A percentile compares a stretch with the other conserved stretches of the same genome.
phyloP scores from a whole-genome alignment of 2,888 invertebrate genomes.

The Agrilus biguttatus region DNA sequence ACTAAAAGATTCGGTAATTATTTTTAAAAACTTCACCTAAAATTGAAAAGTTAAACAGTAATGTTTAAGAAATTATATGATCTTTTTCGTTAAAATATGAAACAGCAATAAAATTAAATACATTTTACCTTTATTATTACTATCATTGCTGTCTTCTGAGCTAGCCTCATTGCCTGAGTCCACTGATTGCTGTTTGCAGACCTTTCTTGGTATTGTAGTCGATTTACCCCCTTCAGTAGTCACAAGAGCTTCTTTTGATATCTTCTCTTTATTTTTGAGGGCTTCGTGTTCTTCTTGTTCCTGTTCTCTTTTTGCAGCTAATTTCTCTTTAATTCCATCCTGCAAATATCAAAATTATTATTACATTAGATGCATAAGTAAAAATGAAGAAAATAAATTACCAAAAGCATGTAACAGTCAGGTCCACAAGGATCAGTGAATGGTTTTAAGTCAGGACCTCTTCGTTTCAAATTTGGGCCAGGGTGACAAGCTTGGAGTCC shows the following conservation, averaged over 20 bases:
- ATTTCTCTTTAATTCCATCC: conserved; percentile 75
- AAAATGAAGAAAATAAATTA: conserved; percentile 27
- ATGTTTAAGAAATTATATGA: too few species aligned
- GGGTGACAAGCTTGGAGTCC: conserved; percentile 83
- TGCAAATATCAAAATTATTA: conserved; percentile 21
- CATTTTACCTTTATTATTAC: conserved; percentile 57
- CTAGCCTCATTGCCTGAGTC: conserved; percentile 90
- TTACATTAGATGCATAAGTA: neutral
- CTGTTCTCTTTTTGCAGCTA: conserved; percentile 47
- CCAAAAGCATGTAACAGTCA: conserved; percentile 79
- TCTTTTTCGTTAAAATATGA: too few species aligned
- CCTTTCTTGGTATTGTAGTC: conserved; percentile 34
- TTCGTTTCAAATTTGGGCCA: conserved; percentile 77
- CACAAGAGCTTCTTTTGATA: conserved; percentile 11
- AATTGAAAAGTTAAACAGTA: too few species aligned
- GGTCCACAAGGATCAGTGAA: conserved; percentile 75
- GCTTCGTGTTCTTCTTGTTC: conserved; percentile 31
- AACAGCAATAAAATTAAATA: neutral
- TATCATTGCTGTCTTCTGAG: conserved; percentile 88
- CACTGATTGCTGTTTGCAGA: conserved; percentile 48
- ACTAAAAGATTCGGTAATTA: too few species aligned
- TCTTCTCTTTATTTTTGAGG: conserved; percentile 21
- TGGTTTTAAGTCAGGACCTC: conserved; percentile 77
- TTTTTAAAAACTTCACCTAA: too few species aligned
- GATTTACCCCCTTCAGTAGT: conserved; percentile 6